Evolutionary conservation across 2,888 invertebrate species (phyloP), one percentile per base, ranked within the genome.

Genomic region (Scaptomyza parva): DNA sequence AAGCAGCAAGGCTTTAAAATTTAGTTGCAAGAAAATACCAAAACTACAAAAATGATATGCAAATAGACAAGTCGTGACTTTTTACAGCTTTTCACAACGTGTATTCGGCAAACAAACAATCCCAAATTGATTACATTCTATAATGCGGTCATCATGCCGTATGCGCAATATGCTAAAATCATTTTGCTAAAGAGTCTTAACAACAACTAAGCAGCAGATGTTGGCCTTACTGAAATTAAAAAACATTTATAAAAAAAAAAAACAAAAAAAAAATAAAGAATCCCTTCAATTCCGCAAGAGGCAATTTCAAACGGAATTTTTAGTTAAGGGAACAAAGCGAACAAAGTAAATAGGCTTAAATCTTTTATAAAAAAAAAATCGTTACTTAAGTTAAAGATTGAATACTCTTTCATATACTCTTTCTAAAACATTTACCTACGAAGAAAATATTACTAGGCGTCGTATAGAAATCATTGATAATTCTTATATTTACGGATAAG

Each of bases 281-380:
- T 59, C 51, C 61, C 67, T 60, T 51, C 12, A 45, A 43, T 44
- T 50, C 61, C 50, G n/a, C 51, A 57, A 67, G 65, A 78, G 52
- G 59, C 62, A 76, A 80, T 83, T 76, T 69, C 69, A 63, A 70
- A 61, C 44, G 61, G 63, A 53, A 67, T 59, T 66, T 47, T 40
- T 52, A 17, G 14, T 8, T 28, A n/a, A 40, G 53, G 11, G 28
- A 58, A 35, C n/a, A n/a, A 28, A 5, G 2, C 35, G 14, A 48
- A n/a, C 39, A 53, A 47, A 6, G 20, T 41, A 24, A 50, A 59
- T 12, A 18, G 52, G 48, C 43, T 58, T 47, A 47, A 30, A 30
- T 28, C 26, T 8, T 45, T 22, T 17, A 39, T 7, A 20, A 40
- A 20, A 1, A 20, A 40, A 20, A 40, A 40, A 5, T 0, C 6